These are phyloP conservation scores for Sardina pilchardus DNA, from an alignment of 2,113 vertebrate species.

Conservation along the genomic window DNA sequence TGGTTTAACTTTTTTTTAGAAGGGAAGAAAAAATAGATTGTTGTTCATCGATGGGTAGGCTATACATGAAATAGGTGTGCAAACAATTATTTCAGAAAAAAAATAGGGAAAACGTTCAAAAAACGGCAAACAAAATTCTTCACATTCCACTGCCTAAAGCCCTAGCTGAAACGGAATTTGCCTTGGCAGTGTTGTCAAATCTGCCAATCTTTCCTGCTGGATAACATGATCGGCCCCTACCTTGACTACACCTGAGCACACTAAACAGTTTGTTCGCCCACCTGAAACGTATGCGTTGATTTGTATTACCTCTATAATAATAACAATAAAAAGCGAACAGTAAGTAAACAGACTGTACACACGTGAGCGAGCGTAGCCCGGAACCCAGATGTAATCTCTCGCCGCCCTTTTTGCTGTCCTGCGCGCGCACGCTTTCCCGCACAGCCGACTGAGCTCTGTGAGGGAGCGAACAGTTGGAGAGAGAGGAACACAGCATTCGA, in stretches of 20 bases:
- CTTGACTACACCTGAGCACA: not conserved
- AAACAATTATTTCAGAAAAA: too few relatives aligned
- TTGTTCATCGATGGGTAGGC: too few relatives aligned
- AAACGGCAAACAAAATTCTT: not conserved
- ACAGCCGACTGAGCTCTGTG: slow-evolving; percentile 6
- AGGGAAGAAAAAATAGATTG: too few relatives aligned
- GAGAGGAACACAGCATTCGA: slow-evolving; percentile 9
- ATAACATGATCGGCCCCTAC: not conserved
- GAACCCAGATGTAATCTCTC: slow-evolving; percentile 39
- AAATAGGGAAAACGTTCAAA: too few relatives aligned
- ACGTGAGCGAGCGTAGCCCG: slow-evolving; percentile 34
- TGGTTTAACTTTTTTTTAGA: too few relatives aligned
- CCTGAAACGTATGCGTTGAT: not conserved
- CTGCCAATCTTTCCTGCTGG: not conserved
- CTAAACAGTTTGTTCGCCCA: not conserved
- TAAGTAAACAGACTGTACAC: slow-evolving; percentile 12
- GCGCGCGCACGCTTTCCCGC: slow-evolving; percentile 41
- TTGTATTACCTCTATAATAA: not conserved
- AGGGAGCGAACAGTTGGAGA: slow-evolving; percentile 13
- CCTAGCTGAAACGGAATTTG: not conserved
- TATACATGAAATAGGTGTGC: too few relatives aligned
- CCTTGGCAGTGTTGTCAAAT: not conserved
- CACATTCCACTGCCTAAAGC: not conserved
- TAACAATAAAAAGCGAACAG: not conserved
- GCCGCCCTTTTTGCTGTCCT: slow-evolving; percentile 26